Base-by-base conservation (phyloP, 1,140 invertebrate species). In the Cecropterus lyciades region DNA sequence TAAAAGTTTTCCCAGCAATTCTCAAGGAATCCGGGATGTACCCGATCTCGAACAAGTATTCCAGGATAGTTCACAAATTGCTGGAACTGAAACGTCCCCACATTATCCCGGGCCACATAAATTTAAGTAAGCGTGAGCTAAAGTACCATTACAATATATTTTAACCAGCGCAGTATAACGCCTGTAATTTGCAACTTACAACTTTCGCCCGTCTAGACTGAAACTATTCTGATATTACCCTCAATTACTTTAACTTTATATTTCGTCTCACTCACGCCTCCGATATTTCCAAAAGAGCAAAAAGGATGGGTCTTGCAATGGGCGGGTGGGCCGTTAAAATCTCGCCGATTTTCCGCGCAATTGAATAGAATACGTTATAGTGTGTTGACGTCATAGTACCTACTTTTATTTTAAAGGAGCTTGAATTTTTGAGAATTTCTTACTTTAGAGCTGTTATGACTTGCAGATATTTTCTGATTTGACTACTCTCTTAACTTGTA, bases 201-300 rank as follows among this genome's bases (percentile, higher is more conserved):
- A 87, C 86, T 88, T 84, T 75, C 67, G 27, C 79, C 75, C 75
- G 89, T 91, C 89, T 91, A 91, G 87, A 89, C 89, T 89, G 69
- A 87, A 91, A 91, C 87, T 91, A 89, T 89, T 87, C 79, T 76
- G 76, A 79, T 85, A 91, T 88, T 87, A 81, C 85, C 83, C 83
- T 87, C 85, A 88, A 87, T 91, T 86, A 87, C 85, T 77, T 80
- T 83, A 85, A 82, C 74, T 80, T 80, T 76, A 69, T 69, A 65
- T 11, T 43, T 49, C 43, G 27, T 86, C 77, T 70, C 77, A 64
- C 27, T 84, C 73, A 67, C 8, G 27, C 80, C 9, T 68, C 43
- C 24, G 9, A 30, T 45, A 24, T 24, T 37, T n/a, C 14, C 14
- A 10, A 27, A 59, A 63, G 77, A 55, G 73, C 7, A 72, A 85